phyloP scores from a whole-genome alignment of 2,113 vertebrate species.

The Agelaius phoeniceus region DNA sequence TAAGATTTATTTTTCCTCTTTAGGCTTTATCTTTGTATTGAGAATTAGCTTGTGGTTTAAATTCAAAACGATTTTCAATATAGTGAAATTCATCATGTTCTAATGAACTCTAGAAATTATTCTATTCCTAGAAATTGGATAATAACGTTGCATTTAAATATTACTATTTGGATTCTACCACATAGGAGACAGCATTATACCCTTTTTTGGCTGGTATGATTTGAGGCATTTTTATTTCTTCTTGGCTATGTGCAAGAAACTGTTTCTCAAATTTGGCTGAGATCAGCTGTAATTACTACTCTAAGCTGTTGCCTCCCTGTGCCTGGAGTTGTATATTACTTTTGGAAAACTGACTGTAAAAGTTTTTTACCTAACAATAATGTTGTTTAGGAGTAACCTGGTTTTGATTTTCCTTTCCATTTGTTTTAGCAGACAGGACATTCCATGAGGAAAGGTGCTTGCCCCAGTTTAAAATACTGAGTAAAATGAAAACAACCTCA shows the following conservation, averaged over 20 bases:
- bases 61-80: neutral
- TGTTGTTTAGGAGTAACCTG: neutral
- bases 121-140: neutral
- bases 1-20: constrained; percentile 14
- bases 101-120: neutral
- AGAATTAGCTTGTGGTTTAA: neutral
- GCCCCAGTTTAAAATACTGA: neutral
- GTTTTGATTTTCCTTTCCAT: neutral
- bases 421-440: neutral
- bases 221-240: neutral
- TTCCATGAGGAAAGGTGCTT: neutral
- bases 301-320: neutral
- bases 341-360: neutral
- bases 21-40: neutral
- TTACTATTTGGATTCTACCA: neutral
- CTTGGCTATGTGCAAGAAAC: neutral
- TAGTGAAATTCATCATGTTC: neutral
- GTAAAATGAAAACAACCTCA: neutral
- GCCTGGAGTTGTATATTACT: neutral
- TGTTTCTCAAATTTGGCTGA: neutral
- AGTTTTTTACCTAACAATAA: neutral
- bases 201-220: neutral
- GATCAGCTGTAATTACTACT: neutral
- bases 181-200: neutral
- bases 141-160: neutral